These are phyloP conservation scores for Tenrec ecaudatus DNA, from an alignment of 2,113 vertebrate genomes.

Conservation along the genomic window DNA sequence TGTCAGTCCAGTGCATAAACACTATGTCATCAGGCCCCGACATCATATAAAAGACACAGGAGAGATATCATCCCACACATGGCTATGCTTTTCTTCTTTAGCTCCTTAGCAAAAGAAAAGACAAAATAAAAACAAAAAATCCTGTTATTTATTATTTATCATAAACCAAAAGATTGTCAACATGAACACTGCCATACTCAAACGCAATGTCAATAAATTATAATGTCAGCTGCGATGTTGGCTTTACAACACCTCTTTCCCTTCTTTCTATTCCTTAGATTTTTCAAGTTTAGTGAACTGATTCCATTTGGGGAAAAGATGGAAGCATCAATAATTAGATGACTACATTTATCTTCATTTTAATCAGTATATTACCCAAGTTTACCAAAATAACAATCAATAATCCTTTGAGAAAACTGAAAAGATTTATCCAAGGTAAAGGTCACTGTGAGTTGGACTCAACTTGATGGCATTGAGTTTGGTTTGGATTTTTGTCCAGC, in stretches of 20 bases:
- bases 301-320: not conserved
- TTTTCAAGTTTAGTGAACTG: conserved; percentile 36
- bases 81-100: not conserved
- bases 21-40: no score
- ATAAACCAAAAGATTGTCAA: not conserved
- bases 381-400: conserved; percentile 18
- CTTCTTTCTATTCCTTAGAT: conserved; percentile 8
- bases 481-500: no score
- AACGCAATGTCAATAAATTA: not conserved
- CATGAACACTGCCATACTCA: not conserved
- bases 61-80: not conserved
- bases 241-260: not conserved
- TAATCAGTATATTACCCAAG: conserved; percentile 37
- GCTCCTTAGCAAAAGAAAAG: not conserved
- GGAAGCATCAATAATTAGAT: not conserved
- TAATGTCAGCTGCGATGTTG: not conserved
- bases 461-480: no score
- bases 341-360: conserved; percentile 10
- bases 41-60: not conserved
- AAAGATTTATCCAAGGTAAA: not conserved
- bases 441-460: no score
- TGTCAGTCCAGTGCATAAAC: no score
- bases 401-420: conserved; percentile 7
- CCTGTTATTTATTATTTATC: not conserved
- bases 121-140: not conserved